phyloP scores from a whole-genome alignment of 2,797 vertebrate species.

The Mus caroli region DNA sequence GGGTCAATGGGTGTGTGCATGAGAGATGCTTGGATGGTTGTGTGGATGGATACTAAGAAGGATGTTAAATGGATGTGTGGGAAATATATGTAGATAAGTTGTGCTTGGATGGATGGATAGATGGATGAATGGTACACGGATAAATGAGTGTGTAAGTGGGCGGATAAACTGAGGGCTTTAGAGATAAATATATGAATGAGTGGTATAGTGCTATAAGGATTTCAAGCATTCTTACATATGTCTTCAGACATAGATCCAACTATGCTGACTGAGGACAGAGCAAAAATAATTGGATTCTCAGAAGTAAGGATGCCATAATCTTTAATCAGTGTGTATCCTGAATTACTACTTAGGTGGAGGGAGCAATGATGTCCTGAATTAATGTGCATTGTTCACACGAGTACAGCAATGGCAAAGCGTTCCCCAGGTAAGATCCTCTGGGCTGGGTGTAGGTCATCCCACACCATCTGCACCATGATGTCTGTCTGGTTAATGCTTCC shows the following conservation, averaged over 20 bases:
- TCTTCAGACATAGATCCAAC: conserved; percentile 13
- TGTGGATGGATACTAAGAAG: neutral
- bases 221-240: neutral
- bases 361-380: neutral
- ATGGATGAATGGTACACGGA: no score
- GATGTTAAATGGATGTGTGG: neutral
- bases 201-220: neutral
- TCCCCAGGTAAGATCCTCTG: neutral
- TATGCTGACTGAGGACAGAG: neutral
- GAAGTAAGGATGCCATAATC: neutral
- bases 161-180: no score
- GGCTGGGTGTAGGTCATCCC: neutral
- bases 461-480: neutral
- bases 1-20: fast-evolving
- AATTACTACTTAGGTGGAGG: neutral
- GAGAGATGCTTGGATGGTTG: no score
- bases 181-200: neutral
- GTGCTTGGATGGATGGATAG: no score
- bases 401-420: neutral
- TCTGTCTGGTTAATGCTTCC: neutral
- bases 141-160: no score
- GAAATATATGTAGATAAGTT: no score
- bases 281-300: neutral
- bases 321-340: neutral
- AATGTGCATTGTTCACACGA: no score